Conservation (phyloP, 2,888 invertebrate species). For the Drosophila conformis region DNA sequence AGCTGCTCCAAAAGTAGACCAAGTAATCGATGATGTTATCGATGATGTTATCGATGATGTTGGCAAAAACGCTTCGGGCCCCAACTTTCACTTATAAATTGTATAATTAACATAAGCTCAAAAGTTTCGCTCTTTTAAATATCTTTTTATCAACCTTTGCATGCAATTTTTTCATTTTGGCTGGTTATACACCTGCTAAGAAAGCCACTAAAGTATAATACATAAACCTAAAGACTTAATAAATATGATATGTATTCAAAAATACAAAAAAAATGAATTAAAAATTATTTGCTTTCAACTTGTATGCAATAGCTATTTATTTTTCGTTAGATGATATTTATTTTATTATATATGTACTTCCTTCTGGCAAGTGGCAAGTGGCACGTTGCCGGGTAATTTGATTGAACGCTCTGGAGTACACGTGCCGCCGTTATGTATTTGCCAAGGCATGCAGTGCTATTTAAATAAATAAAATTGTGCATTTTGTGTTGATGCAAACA, state of each 20-base stretch:
- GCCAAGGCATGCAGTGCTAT: conserved; percentile 50
- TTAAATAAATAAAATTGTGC: conserved; percentile 75
- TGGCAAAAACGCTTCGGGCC: conserved; percentile 47
- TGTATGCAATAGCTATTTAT: conserved; percentile 33
- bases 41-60: conserved; percentile 68
- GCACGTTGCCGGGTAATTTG: conserved; percentile 60
- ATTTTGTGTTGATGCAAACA: conserved; percentile 35
- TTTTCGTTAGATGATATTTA: conserved; percentile 2
- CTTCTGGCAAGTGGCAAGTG: conserved; percentile 15
- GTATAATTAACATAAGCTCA: conserved; percentile 4
- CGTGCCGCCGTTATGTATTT: conserved; percentile 62
- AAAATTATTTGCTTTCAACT: conserved; percentile 65
- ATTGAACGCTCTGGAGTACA: conserved; percentile 55
- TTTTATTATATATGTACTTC: conserved; percentile 8
- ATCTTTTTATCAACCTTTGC: background rate
- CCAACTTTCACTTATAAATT: conserved; percentile 2
- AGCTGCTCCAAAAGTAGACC: conserved; percentile 25
- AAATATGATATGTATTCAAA: background rate
- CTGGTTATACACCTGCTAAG: background rate
- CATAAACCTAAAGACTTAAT: background rate
- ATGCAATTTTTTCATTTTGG: background rate
- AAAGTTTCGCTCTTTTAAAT: background rate
- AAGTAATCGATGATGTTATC: conserved; percentile 69
- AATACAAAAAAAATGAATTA: conserved; percentile 17
- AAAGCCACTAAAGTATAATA: background rate